Base-by-base conservation (phyloP, 2,888 invertebrate species). In the Pteria penguin region DNA sequence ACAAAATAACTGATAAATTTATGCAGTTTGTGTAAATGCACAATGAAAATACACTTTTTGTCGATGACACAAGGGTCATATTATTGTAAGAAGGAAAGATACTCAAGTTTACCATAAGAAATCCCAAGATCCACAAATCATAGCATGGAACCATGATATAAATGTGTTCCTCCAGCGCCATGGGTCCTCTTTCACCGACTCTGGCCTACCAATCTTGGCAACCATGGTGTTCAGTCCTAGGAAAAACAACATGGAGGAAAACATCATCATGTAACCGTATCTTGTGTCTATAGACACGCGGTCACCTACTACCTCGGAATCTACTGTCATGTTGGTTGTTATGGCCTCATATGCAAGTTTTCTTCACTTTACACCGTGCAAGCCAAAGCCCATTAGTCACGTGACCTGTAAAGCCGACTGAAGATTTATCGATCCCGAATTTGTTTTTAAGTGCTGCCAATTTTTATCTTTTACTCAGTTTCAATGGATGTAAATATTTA, bases 101-200 rank as follows among this genome's bases (percentile, higher is more conserved):
- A n/a, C n/a, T n/a, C n/a, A n/a, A n/a, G n/a, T n/a, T n/a, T n/a
- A 88, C 88, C 87, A 86, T 66, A 82, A 83, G 29, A 87, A 60
- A 61, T 85, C 86, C 79, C 84, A 87, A n/a, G 79, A 60, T 14
- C 86, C 87, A 36, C 84, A 80, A 36, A 88, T 79, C 31, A 84
- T 55, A 22, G 87, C 86, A 75, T 88, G 88, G 29, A 87, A 67
- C 87, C 88, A 88, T 1, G 88, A 88, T 33, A 87, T 81, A 61
- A 86, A 79, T 14, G 87, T 78, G 72, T 88, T 88, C 61, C 83
- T 82, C 88, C 88, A 88, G 63, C 82, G 77, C 84, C 86, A 86
- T 4, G 74, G 66, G 24, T 85, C 84, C 5, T 80, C 74, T 24
- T 66, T 70, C 32, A 82, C 72, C 14, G 77, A 72, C 54, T 76